Percentiles rank a stretch among this genome's conserved stretches.
phyloP scores from a whole-genome alignment of 1,140 invertebrate species.

The Drosophila asahinai region DNA sequence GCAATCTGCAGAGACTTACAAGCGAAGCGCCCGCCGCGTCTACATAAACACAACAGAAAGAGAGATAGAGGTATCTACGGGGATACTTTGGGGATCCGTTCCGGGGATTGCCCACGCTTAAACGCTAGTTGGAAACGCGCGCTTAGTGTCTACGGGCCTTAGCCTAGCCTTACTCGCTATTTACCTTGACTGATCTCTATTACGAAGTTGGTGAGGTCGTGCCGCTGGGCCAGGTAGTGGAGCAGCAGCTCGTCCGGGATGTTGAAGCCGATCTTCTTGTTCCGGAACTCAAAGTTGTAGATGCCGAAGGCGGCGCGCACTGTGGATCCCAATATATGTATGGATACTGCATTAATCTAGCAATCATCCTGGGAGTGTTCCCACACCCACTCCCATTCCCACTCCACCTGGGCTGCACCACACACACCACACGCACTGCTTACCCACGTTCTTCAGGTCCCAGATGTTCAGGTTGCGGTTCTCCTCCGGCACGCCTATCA shows the following conservation, averaged over 20 bases:
- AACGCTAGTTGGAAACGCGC: slow-evolving; percentile 65
- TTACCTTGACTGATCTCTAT: slow-evolving; percentile 84
- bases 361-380: neutral
- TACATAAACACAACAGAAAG: slow-evolving; percentile 59
- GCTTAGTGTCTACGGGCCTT: slow-evolving; percentile 32
- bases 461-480: slow-evolving; percentile 82
- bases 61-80: slow-evolving; percentile 25
- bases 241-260: slow-evolving; percentile 81
- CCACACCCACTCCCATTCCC: slow-evolving; percentile 2
- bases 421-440: slow-evolving; percentile 13
- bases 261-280: slow-evolving; percentile 83
- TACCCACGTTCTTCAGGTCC: slow-evolving; percentile 84
- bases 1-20: slow-evolving; percentile 78
- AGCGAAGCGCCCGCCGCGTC: slow-evolving; percentile 76
- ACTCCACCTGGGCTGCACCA: slow-evolving; percentile 1
- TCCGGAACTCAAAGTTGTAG: slow-evolving; percentile 83
- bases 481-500: slow-evolving; percentile 81
- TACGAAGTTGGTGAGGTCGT: slow-evolving; percentile 84
- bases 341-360: slow-evolving; percentile 1
- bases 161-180: slow-evolving; percentile 29
- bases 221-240: slow-evolving; percentile 79
- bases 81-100: slow-evolving; percentile 19
- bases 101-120: slow-evolving; percentile 43
- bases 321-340: slow-evolving; percentile 27
- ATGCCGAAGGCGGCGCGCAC: slow-evolving; percentile 81